Evolutionary conservation across 2,113 vertebrate species (phyloP), one percentile per base, ranked within the genome.

Genomic region (Anhinga anhinga): DNA sequence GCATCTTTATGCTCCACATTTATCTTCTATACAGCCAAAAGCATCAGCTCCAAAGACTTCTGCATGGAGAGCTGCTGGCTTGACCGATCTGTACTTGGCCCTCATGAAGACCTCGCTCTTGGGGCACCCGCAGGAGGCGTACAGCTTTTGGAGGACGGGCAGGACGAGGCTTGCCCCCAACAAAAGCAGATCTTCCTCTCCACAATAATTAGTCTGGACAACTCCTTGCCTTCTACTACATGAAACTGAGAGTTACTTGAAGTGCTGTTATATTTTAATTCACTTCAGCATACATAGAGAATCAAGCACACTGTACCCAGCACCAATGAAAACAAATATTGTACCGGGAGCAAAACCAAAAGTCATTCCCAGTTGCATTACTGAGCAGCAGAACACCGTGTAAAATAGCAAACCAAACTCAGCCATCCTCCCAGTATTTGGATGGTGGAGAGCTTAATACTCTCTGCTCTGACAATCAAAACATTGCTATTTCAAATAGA

Each of bases 371-470:
- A 1, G 80, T 73, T 45, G 40, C 19, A 55, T 61, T 49, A 70
- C 12, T 0, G 2, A 77, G 70, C 36, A 93, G 49, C 80, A 78
- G 40, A 1, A 3, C 2, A 2, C 62, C 44, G 56, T 11, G n/a
- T 19, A 63, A 82, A 49, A 76, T 9, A 71, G 44, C 49, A 91
- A 79, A 40, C 34, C 30, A 50, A 55, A n/a, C 36, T 18, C 78
- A 44, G 44, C 23, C 23, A 15, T 25, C 20, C 21, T 93, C 45
- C n/a, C 32, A 0, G 9, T 30, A 62, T 45, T 42, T 78, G 92
- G 30, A 49, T 72, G 32, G 2, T 16, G 34, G 26, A 47, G 40
- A 79, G 36, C 77, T 94, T 69, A 26, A 62, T 36, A 7, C 44
- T 40, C 80, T 55, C 20, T 73, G 49, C 76, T 95, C 58, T 55